Conservation (phyloP, 2,888 invertebrate species). For the Hydrotaea cyrtoneurina region DNA sequence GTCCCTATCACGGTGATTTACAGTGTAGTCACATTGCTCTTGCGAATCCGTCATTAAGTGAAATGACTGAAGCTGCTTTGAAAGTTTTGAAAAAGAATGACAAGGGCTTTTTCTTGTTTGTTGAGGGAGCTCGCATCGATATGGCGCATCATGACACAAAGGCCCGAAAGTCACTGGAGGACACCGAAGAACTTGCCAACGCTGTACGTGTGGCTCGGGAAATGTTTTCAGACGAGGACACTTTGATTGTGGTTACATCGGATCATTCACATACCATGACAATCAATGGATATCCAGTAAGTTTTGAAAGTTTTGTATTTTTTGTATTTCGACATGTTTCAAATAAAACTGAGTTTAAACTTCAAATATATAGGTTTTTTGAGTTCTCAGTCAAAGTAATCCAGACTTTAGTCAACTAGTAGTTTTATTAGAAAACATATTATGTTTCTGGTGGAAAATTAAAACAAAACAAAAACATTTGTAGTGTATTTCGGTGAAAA, state of each 20-base stretch:
- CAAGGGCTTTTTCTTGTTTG: slow-evolving; percentile 88
- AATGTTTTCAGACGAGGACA: slow-evolving; percentile 85
- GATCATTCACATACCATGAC: slow-evolving; percentile 92
- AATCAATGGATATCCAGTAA: slow-evolving; percentile 87
- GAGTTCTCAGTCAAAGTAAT: too few relatives aligned
- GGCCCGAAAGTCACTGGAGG: slow-evolving; percentile 88
- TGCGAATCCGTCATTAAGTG: slow-evolving; percentile 85
- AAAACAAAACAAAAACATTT: too few relatives aligned
- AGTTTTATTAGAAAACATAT: too few relatives aligned
- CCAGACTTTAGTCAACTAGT: too few relatives aligned
- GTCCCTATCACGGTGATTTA: slow-evolving; percentile 84
- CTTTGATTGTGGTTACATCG: slow-evolving; percentile 91
- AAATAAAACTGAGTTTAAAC: too few relatives aligned
- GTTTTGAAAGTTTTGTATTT: too few relatives aligned
- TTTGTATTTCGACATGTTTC: too few relatives aligned
- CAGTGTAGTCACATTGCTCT: slow-evolving; percentile 79
- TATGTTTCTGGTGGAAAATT: too few relatives aligned
- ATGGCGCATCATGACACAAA: slow-evolving; percentile 85
- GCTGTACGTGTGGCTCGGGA: slow-evolving; percentile 85
- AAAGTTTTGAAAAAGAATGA: slow-evolving; percentile 83
- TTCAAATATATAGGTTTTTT: too few relatives aligned
- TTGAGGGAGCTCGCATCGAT: slow-evolving; percentile 84
- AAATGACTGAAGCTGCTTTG: slow-evolving; percentile 86
- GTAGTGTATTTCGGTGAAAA: too few relatives aligned
- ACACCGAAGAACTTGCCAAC: slow-evolving; percentile 89